Evolutionary conservation across 2,888 invertebrate genomes (phyloP).

Genomic region (Choristoneura rosaceana): DNA sequence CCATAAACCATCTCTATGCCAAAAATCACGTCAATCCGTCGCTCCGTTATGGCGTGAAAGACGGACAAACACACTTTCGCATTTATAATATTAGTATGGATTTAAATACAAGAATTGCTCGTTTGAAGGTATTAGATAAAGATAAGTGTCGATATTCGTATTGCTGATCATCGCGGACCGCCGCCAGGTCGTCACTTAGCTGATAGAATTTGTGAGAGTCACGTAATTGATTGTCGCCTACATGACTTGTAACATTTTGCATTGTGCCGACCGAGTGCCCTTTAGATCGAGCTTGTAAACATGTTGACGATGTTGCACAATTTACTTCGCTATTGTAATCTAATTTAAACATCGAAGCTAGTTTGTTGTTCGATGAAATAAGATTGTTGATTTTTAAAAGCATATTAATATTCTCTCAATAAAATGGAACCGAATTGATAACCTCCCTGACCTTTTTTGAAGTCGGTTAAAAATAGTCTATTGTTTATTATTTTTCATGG

Average conservation of each 20-base stretch:
- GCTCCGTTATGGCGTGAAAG: too few relatives aligned
- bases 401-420: background rate
- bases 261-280: conserved; percentile 16
- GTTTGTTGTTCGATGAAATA: too few relatives aligned
- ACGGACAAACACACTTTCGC: too few relatives aligned
- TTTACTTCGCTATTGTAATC: background rate
- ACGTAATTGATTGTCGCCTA: conserved; percentile 32
- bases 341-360: background rate
- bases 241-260: conserved; percentile 30
- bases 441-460: too few relatives aligned
- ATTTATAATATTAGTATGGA: too few relatives aligned
- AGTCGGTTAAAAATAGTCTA: too few relatives aligned
- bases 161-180: conserved; percentile 8
- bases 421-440: too few relatives aligned
- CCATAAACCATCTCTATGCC: too few relatives aligned
- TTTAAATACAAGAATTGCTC: too few relatives aligned
- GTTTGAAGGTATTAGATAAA: background rate
- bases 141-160: background rate
- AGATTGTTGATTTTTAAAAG: background rate
- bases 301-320: background rate
- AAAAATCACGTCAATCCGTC: too few relatives aligned
- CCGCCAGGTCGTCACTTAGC: conserved; percentile 28
- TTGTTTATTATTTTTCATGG: too few relatives aligned
- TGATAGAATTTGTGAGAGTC: conserved; percentile 37
- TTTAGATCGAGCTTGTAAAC: conserved; percentile 1